These are phyloP conservation scores for Amblyjoppa proteus DNA, from an alignment of 2,888 invertebrate genomes.

Conservation along the genomic window DNA sequence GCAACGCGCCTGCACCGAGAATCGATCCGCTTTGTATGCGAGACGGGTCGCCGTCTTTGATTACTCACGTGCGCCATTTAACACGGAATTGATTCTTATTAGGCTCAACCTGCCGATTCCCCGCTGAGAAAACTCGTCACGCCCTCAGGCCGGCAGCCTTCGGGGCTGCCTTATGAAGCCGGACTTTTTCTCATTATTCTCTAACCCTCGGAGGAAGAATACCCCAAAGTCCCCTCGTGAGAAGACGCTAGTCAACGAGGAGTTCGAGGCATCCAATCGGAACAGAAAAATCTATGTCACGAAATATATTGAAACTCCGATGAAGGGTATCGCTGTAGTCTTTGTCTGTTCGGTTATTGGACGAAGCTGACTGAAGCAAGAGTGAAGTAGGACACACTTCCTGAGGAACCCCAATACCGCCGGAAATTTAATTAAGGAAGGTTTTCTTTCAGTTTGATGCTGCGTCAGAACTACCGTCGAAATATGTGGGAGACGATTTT, in stretches of 20 bases:
- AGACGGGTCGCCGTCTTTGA: conserved; percentile 64
- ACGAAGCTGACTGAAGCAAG: neutral
- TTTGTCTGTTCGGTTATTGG: neutral
- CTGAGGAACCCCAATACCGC: neutral
- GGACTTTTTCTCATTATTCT: conserved; percentile 23
- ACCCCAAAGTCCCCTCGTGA: neutral
- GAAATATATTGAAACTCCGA: neutral
- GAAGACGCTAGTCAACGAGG: neutral
- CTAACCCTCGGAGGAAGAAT: neutral
- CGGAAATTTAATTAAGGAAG: neutral
- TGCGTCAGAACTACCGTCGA: no score
- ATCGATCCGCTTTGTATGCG: conserved; percentile 68
- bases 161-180: neutral
- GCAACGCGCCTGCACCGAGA: conserved; percentile 53
- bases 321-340: neutral
- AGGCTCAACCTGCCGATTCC: conserved; percentile 56
- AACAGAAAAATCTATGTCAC: neutral
- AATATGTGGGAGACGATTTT: no score
- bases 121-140: conserved; percentile 55
- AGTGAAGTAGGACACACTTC: neutral
- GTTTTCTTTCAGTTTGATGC: neutral
- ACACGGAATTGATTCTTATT: conserved; percentile 72
- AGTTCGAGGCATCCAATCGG: neutral
- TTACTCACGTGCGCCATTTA: conserved; percentile 72
- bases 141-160: conserved; percentile 18